These are phyloP conservation scores for Anarrhichthys ocellatus DNA, from an alignment of 2,113 vertebrate species.

Conservation along the genomic window DNA sequence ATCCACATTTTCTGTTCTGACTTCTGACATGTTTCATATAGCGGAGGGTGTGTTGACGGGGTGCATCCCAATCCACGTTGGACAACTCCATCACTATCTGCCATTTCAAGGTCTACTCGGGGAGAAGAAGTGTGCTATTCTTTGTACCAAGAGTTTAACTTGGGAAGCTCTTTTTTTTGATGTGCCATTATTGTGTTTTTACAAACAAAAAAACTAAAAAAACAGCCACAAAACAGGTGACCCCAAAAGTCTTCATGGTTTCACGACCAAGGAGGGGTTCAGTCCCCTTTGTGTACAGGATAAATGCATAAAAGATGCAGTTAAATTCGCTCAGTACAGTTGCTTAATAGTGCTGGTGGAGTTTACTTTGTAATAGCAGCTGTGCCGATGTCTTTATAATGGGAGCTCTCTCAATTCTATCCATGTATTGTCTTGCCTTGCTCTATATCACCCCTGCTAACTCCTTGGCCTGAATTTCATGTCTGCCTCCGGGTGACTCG, in stretches of 20 bases:
- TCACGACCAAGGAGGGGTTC: conserved; percentile 47
- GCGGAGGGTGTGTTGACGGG: conserved; percentile 36
- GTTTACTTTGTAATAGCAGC: conserved; percentile 77
- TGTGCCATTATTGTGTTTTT: conserved; percentile 73
- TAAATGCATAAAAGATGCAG: conserved; percentile 65
- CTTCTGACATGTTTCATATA: conserved; percentile 30
- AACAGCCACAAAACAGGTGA: conserved; percentile 34
- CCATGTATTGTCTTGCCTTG: conserved; percentile 81
- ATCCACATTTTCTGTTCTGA: conserved; percentile 52
- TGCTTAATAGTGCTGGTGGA: conserved; percentile 77
- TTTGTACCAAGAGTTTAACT: conserved; percentile 51
- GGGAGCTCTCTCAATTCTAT: conserved; percentile 70
- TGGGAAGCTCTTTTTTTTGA: conserved; percentile 51
- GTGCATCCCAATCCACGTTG: conserved; percentile 31
- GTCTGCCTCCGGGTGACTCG: conserved; percentile 76
- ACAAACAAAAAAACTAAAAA: conserved; percentile 19
- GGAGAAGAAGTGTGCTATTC: conserved; percentile 55
- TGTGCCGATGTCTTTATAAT: conserved; percentile 79
- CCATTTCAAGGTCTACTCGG: conserved; percentile 50
- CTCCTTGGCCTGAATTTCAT: conserved; percentile 79
- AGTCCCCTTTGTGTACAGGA: conserved; percentile 73
- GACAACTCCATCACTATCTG: conserved; percentile 45
- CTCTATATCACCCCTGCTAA: conserved; percentile 74
- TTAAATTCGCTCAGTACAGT: conserved; percentile 68
- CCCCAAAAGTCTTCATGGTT: conserved; percentile 42